A percentile compares a stretch with the other conserved stretches of the same genome.
Conservation (phyloP, 1,140 invertebrate species). For the Bombus sibiricus region DNA sequence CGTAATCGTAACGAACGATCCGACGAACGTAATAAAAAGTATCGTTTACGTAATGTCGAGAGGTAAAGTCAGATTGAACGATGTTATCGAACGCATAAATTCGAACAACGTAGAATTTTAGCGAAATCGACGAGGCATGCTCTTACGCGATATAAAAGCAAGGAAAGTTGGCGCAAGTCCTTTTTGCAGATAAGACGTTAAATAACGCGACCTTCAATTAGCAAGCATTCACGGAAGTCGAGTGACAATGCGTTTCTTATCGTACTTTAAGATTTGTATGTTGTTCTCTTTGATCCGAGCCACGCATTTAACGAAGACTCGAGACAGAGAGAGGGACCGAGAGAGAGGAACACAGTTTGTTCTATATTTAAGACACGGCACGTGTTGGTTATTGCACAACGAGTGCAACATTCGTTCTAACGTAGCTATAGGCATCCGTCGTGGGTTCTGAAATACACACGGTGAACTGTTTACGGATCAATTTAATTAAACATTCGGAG, state of each 20-base stretch:
- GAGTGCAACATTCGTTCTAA: constrained; percentile 48
- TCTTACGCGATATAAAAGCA: background rate
- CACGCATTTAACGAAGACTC: background rate
- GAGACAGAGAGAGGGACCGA: background rate
- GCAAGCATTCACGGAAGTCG: constrained; percentile 19
- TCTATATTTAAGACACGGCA: constrained; percentile 57
- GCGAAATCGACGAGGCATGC: too few species aligned
- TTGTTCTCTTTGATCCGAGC: constrained; percentile 23
- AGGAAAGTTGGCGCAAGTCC: background rate
- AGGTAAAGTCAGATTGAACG: too few species aligned
- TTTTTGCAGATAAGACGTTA: background rate
- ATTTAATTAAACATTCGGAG: constrained; percentile 39
- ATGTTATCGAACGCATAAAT: too few species aligned
- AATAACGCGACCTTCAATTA: constrained; percentile 27
- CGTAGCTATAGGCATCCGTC: constrained; percentile 12
- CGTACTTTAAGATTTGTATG: constrained; percentile 24
- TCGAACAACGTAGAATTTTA: too few species aligned
- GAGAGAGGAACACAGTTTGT: constrained; percentile 6
- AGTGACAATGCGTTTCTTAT: constrained; percentile 26
- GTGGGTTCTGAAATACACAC: constrained; percentile 25
- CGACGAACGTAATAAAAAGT: background rate
- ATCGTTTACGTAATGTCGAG: constrained; percentile 5
- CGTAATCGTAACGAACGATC: constrained; percentile 1
- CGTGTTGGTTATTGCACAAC: constrained; percentile 57
- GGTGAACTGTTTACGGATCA: constrained; percentile 1